Conservation (phyloP, 1,140 invertebrate species). For the Thaumetopoea pityocampa region DNA sequence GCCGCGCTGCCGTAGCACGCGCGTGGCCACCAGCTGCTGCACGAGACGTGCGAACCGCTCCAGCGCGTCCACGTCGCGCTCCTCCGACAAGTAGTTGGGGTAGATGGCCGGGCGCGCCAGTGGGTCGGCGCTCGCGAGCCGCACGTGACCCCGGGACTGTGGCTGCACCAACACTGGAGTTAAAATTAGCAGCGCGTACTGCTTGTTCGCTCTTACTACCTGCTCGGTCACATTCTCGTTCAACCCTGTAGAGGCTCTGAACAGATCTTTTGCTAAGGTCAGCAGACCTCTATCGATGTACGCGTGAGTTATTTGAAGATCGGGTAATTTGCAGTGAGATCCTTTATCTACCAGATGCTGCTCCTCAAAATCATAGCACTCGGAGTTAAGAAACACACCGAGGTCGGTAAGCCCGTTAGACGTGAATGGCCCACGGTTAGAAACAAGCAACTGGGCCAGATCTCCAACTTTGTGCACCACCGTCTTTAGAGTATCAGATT, state of each 20-base stretch:
- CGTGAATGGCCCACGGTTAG: conserved; percentile 56
- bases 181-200: conserved; percentile 48
- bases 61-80: conserved; percentile 78
- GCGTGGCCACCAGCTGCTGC: conserved; percentile 74
- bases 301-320: conserved; percentile 30
- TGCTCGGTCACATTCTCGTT: conserved; percentile 49
- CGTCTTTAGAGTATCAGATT: conserved; percentile 34
- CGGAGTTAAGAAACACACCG: conserved; percentile 71
- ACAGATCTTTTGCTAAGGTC: conserved; percentile 60
- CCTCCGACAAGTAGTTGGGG: conserved; percentile 83
- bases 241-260: conserved; percentile 36
- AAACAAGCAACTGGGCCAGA: conserved; percentile 41
- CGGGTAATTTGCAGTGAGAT: conserved; percentile 35
- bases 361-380: conserved; percentile 57
- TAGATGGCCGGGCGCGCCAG: conserved; percentile 84
- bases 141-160: conserved; percentile 81
- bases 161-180: conserved; percentile 81
- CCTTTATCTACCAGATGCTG: conserved; percentile 24
- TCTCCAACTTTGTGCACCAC: conserved; percentile 41
- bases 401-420: conserved; percentile 72
- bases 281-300: conserved; percentile 74
- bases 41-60: conserved; percentile 76
- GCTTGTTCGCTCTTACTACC: conserved; percentile 35
- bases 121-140: conserved; percentile 80
- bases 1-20: conserved; percentile 60